Evolutionary conservation across 2,888 invertebrate species (phyloP).

Genomic region (Coelopa pilipes): DNA sequence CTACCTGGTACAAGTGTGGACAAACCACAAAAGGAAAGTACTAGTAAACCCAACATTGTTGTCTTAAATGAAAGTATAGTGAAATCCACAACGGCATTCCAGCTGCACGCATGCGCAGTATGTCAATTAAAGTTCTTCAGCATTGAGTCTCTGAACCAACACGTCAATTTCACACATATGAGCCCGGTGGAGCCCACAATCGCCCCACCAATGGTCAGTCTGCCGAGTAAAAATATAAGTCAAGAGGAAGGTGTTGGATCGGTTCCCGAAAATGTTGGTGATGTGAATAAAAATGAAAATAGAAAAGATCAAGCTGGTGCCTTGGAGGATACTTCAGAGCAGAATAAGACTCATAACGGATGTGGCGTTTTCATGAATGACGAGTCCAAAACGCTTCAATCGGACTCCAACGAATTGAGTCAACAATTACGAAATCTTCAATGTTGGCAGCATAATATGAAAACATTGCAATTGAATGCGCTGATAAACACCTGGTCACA

Average conservation of each 20-base stretch:
- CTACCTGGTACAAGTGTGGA: conserved; percentile 19
- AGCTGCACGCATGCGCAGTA: conserved; percentile 58
- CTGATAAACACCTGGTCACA: conserved; percentile 27
- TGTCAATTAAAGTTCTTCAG: conserved; percentile 62
- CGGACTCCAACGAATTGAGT: not conserved
- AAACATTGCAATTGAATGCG: conserved; percentile 31
- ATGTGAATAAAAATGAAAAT: conserved; percentile 14
- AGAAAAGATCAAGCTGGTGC: conserved; percentile 2
- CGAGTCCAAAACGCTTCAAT: not conserved
- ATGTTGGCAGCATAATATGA: conserved; percentile 43
- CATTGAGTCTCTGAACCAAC: conserved; percentile 58
- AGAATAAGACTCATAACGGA: not conserved
- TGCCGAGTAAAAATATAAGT: conserved; percentile 46
- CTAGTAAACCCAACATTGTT: conserved; percentile 62
- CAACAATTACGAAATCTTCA: conserved; percentile 14
- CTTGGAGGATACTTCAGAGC: not conserved
- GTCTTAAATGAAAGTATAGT: conserved; percentile 66
- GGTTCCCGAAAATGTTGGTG: not conserved
- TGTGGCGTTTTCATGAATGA: not conserved
- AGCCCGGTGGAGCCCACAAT: conserved; percentile 40
- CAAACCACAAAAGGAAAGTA: not conserved
- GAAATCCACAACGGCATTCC: conserved; percentile 60
- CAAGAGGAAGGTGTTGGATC: conserved; percentile 5
- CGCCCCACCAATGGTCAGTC: conserved; percentile 55
- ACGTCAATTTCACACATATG: conserved; percentile 41